Evolutionary conservation across 2,113 vertebrate species (phyloP).

Genomic region (Cathartes aura): DNA sequence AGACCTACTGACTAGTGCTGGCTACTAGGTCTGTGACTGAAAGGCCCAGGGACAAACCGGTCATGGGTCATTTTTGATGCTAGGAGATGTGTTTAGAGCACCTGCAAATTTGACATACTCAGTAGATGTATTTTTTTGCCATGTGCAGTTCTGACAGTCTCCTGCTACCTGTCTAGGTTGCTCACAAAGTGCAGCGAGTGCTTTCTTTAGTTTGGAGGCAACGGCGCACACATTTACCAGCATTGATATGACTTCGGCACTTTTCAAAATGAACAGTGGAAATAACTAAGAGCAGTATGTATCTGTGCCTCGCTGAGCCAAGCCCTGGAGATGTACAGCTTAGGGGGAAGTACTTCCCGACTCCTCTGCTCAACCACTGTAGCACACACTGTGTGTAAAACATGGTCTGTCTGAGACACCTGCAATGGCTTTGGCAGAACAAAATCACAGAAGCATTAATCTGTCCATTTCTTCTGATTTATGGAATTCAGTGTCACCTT

Average conservation of each 20-base stretch:
- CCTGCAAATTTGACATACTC: background rate
- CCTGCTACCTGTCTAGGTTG: background rate
- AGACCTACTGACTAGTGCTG: background rate
- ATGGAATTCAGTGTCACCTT: background rate
- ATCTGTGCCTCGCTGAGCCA: background rate
- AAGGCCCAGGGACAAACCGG: background rate
- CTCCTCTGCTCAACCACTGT: background rate
- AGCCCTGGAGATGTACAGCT: background rate
- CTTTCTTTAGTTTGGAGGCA: background rate
- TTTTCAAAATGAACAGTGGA: background rate
- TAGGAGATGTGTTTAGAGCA: background rate
- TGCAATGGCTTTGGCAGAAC: background rate
- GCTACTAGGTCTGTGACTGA: background rate
- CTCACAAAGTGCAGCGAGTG: background rate
- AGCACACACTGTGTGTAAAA: rapidly evolving
- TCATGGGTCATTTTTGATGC: background rate
- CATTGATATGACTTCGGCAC: background rate
- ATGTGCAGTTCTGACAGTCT: background rate
- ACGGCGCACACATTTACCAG: rapidly evolving
- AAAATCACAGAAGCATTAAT: background rate
- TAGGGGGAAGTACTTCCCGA: rapidly evolving
- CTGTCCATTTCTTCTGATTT: background rate
- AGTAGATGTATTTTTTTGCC: background rate
- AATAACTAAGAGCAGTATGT: background rate
- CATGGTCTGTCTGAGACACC: background rate